These are phyloP conservation scores for Lucinisca nassula DNA, from an alignment of 2,888 invertebrate genomes.

Conservation along the genomic window DNA sequence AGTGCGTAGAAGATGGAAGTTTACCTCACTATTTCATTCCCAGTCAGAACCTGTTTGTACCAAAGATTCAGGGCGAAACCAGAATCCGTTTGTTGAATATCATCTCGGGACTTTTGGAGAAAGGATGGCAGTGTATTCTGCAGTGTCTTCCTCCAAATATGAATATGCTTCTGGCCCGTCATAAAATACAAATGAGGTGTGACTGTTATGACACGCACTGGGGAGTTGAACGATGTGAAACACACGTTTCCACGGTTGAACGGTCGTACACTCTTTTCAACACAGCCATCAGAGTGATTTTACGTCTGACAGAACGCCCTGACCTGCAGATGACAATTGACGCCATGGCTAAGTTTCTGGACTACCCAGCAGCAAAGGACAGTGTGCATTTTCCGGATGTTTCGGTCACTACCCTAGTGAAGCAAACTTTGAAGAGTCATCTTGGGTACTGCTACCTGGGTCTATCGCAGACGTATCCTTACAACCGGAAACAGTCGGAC, in stretches of 20 bases:
- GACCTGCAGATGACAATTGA: constrained; percentile 62
- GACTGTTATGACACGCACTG: constrained; percentile 67
- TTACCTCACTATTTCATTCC: constrained; percentile 67
- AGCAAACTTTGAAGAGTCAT: constrained; percentile 59
- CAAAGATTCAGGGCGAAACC: constrained; percentile 60
- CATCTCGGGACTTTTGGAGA: constrained; percentile 54
- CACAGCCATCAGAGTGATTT: constrained; percentile 51
- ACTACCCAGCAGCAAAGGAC: constrained; percentile 65
- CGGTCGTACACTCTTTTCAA: constrained; percentile 64
- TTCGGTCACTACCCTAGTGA: constrained; percentile 53
- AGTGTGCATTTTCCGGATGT: constrained; percentile 65
- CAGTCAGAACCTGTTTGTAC: constrained; percentile 59
- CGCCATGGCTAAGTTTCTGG: constrained; percentile 60
- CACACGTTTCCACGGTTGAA: constrained; percentile 59
- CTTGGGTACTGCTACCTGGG: constrained; percentile 56
- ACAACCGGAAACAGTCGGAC: constrained; percentile 46
- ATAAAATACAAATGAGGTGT: constrained; percentile 50
- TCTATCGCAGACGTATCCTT: constrained; percentile 56
- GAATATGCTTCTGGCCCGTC: constrained; percentile 55
- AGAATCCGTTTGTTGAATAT: constrained; percentile 41
- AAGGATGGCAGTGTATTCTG: constrained; percentile 66
- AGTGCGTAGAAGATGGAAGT: constrained; percentile 62
- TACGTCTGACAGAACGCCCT: constrained; percentile 61
- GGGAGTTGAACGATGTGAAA: constrained; percentile 61
- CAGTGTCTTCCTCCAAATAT: constrained; percentile 65